A percentile compares a stretch with the other conserved stretches of the same genome.
Evolutionary conservation across 1,140 invertebrate genomes (phyloP).

Genomic region (Musca domestica): DNA sequence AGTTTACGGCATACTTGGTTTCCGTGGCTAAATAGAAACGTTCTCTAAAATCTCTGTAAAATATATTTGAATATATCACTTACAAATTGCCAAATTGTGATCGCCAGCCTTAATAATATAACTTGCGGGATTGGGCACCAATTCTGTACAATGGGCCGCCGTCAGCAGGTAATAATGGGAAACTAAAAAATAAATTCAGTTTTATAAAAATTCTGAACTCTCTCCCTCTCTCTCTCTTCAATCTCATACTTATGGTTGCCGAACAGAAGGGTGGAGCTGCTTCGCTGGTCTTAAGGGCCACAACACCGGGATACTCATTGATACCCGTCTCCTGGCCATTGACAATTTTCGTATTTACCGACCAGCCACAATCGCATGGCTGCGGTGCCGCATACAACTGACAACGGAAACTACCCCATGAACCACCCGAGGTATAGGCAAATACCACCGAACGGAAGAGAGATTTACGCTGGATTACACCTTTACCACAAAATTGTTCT

Average conservation of each 20-base stretch:
- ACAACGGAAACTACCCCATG: conserved; percentile 37
- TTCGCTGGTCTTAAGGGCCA: conserved; percentile 31
- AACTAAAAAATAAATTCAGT: conserved; percentile 28
- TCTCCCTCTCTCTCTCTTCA: not conserved
- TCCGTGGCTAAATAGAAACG: not conserved
- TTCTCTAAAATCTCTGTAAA: not conserved
- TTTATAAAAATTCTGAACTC: not conserved
- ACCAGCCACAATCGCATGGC: conserved; percentile 47
- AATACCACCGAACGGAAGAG: conserved; percentile 40
- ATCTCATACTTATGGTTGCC: conserved; percentile 37
- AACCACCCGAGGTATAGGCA: conserved; percentile 37
- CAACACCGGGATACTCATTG: conserved; percentile 47
- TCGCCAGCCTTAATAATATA: conserved; percentile 38
- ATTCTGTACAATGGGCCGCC: conserved; percentile 38
- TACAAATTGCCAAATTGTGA: conserved; percentile 35
- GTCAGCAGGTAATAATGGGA: conserved; percentile 39
- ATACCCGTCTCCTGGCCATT: conserved; percentile 35
- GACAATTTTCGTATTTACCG: conserved; percentile 35
- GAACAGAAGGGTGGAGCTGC: conserved; percentile 34
- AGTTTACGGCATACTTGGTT: conserved; percentile 8
- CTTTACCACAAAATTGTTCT: conserved; percentile 46
- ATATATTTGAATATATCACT: conserved; percentile 15
- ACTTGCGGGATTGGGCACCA: conserved; percentile 26
- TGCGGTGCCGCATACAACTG: conserved; percentile 30
- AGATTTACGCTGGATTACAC: conserved; percentile 35